Evolutionary conservation across 2,797 vertebrate species (phyloP).

Genomic region (Agapornis canus): DNA sequence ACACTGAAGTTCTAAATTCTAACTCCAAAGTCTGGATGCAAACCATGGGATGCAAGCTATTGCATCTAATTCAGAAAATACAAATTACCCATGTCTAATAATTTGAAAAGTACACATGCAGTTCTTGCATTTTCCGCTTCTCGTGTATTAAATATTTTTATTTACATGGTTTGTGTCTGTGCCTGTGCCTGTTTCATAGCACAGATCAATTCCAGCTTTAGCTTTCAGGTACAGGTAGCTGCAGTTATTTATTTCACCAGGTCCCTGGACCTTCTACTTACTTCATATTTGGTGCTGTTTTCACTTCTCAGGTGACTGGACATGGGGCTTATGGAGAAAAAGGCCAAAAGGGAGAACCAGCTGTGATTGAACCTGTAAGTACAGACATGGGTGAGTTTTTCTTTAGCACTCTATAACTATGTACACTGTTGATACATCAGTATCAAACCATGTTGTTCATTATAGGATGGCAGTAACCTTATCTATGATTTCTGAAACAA

Average conservation of each 20-base stretch:
- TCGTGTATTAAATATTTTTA: not conserved
- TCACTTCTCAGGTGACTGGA: constrained; percentile 82
- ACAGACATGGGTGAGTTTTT: not conserved
- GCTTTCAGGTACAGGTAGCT: constrained; percentile 10
- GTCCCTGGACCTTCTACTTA: not conserved
- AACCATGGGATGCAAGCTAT: not conserved
- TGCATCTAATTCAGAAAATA: not conserved
- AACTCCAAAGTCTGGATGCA: not conserved
- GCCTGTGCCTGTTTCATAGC: not conserved
- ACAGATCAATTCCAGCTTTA: constrained; percentile 52
- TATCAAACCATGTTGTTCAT: not conserved
- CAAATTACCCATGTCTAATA: not conserved
- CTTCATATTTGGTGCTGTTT: not conserved
- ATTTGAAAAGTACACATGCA: not conserved
- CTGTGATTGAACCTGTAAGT: constrained; percentile 97
- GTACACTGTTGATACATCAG: not conserved
- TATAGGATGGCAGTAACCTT: not conserved
- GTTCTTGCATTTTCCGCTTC: not conserved
- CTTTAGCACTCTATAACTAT: not conserved
- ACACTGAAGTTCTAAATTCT: not conserved
- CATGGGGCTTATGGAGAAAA: constrained; percentile 88
- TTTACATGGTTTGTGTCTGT: not conserved
- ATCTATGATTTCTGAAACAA: not conserved
- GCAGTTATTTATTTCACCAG: not conserved
- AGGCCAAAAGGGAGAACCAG: constrained; percentile 95